Evolutionary conservation across 2,113 vertebrate genomes (phyloP).

Genomic region (Bombycilla garrulus): DNA sequence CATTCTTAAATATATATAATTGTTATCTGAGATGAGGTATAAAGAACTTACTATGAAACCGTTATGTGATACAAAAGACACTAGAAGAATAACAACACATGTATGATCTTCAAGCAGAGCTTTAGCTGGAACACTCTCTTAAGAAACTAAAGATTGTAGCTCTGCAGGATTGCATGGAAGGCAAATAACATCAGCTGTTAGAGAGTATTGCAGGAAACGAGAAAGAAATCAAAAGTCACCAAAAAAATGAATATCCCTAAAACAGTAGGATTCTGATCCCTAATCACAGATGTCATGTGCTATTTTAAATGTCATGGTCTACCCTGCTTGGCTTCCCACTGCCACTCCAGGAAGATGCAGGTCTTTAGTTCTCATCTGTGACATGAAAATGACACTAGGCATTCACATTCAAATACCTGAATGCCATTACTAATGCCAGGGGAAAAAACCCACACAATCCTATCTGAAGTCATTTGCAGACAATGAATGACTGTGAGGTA

Average conservation of each 20-base stretch:
- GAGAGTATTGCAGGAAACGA: background rate
- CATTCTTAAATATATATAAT: background rate
- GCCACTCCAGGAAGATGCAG: background rate
- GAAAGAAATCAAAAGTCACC: background rate
- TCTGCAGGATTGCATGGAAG: background rate
- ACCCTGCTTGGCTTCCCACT: background rate
- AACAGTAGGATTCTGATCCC: background rate
- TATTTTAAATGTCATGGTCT: background rate
- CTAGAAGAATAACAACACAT: background rate
- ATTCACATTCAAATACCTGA: background rate
- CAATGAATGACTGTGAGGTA: background rate
- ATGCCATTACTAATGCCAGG: background rate
- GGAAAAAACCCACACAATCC: background rate
- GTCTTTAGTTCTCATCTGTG: background rate
- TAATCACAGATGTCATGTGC: background rate
- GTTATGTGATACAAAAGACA: background rate
- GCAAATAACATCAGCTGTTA: background rate
- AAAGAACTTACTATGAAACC: background rate
- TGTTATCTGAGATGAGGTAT: background rate
- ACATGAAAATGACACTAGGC: background rate
- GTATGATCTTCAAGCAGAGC: background rate
- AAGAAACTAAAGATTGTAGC: background rate
- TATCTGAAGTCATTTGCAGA: background rate
- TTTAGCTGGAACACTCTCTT: background rate
- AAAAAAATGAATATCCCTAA: background rate